Base-by-base conservation (phyloP, 1,140 invertebrate genomes). In the Polyergus mexicanus region DNA sequence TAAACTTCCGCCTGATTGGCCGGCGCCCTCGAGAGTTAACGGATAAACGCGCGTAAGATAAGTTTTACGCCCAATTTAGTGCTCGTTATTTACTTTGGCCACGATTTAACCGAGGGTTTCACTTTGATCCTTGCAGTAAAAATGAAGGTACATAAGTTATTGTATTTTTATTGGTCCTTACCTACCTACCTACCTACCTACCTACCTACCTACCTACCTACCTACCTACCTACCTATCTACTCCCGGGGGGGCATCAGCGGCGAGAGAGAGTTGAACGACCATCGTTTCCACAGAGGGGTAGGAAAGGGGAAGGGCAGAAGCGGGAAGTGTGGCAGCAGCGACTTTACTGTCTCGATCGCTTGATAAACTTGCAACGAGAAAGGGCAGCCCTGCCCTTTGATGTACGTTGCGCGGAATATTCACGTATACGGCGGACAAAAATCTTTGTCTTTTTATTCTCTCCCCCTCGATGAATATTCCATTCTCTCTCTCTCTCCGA, bases 91-190 rank as follows among this genome's bases (percentile, higher is more conserved):
- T 81, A 83, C 78, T 83, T 83, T 83, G 78, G 78, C 68, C 78
- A 68, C 78, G 68, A 74, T 83, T 83, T 83, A 83, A 83, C 78
- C 78, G 78, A 83, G 54, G 56, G 68, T 83, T 74, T 83, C 68
- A 74, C 78, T 83, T 83, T 83, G 78, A 83, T 83, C 78, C 68
- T 83, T 25, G 68, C 78, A 83, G 78, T 83, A 83, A 83, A 83
- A 83, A 83, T 83, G 78, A 83, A 83, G 78, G 78, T 83, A 83
- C 78, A 83, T 83, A 83, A 83, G 78, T 83, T 83, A 83, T 83
- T 83, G 68, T 83, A 83, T 25, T 83, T 83, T 83, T 83, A 83
- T 83, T 72, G 78, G 78, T 81, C 78, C 66, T 81, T 60, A 72
- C 56, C 38, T 83, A 83, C 16, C 32, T 32, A 28, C 25, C 74